Evolutionary conservation across 2,797 vertebrate species (phyloP), one percentile per base, ranked within the genome.

Genomic region (Pampus argenteus): DNA sequence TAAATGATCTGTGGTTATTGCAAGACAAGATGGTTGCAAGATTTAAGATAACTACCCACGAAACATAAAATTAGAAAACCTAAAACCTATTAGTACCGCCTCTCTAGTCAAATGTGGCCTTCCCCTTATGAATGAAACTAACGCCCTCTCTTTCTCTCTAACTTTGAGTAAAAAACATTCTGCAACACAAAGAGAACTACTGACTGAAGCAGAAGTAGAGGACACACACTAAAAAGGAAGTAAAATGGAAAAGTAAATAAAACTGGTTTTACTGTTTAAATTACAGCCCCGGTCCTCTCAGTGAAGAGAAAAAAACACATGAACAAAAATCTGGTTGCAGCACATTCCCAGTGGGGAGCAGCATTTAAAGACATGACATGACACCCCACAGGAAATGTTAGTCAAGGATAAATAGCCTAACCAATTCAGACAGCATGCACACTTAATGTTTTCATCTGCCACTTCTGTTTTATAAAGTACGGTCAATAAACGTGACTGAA

Each of bases 141-240:
- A 66, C 22, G 71, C 3, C 22, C 13, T 9, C 9, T 28, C 7
- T 60, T 14, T 49, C 40, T 15, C 15, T 42, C 40, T 42, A 42
- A 22, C 25, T 50, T 50, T 50, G 3, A 23, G 2, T 54, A 56
- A 10, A 40, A 40, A 20, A 26, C 28, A 49, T 22, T 59, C 17
- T 61, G 2, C 48, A 51, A 34, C 25, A 59, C 6, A 81, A 9
- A 76, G 49, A 49, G 54, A 86, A 81, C 54, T 15, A 75, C 38
- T 65, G 50, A 73, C 36, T 45, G 36, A 69, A 82, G 59, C 56
- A 76, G 57, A 79, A 78, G 49, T 71, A 42, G 1, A 48, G 4
- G 10, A 31, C 10, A 29, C 28, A 63, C 28, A 63, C 13, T 8
- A 18, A 62, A 59, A 80, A 82, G 76, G 31, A 20, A 22, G 34